Evolutionary conservation across 2,888 invertebrate species (phyloP).

Genomic region (Plutella xylostella): DNA sequence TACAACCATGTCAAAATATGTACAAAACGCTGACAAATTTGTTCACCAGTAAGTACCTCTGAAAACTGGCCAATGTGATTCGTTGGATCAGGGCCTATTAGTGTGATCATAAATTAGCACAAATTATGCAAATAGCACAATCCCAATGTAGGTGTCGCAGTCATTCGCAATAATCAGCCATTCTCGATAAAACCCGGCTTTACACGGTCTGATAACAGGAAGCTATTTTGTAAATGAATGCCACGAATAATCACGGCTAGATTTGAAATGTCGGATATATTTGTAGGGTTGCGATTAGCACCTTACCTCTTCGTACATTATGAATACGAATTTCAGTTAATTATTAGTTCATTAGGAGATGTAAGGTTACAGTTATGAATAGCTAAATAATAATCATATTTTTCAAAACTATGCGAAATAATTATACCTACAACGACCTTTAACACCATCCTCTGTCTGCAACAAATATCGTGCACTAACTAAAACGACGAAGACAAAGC

Average conservation of each 20-base stretch:
- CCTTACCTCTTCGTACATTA: background rate
- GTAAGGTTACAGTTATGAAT: no score
- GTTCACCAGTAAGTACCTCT: no score
- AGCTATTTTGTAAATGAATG: background rate
- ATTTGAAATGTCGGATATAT: background rate
- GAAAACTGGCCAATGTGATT: background rate
- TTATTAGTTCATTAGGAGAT: no score
- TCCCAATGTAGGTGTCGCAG: conserved; percentile 15
- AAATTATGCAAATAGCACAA: conserved; percentile 34
- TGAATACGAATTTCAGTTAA: background rate
- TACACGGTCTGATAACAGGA: background rate
- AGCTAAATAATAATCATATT: no score
- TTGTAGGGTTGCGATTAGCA: background rate
- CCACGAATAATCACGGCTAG: background rate
- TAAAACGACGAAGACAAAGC: no score
- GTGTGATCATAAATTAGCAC: conserved; percentile 30
- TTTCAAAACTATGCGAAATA: background rate
- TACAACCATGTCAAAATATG: no score
- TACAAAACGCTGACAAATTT: no score
- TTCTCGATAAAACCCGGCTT: background rate
- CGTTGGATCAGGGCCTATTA: conserved; percentile 28
- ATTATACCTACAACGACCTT: background rate
- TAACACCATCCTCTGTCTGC: no score
- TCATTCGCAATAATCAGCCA: background rate
- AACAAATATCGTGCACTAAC: no score